Base-by-base conservation (phyloP, 2,797 vertebrate genomes). In the Xiphophorus birchmanni region DNA sequence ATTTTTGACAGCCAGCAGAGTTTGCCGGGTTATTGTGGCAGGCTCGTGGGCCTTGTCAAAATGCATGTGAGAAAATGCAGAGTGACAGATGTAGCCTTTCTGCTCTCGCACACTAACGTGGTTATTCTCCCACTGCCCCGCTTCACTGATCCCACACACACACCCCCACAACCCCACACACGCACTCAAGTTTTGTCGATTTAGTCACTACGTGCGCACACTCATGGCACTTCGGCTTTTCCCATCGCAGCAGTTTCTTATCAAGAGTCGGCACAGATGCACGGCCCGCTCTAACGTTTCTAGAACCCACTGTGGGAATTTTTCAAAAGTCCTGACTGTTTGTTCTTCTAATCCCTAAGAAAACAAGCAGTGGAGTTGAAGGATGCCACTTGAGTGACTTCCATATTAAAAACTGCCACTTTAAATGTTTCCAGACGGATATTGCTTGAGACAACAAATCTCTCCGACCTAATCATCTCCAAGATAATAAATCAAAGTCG, bases 81-180 rank as follows among this genome's bases (percentile, higher is more conserved):
- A 96, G 95, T 93, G 91, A 94, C 96, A 97, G 95, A 97, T 96
- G 96, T 93, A 94, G 94, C 89, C 95, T 93, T 95, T 97, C 95
- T 94, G 93, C 93, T 95, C 88, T 88, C 93, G 82, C 92, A 95
- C 93, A 92, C 94, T 96, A 93, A 96, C 95, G 94, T 95, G 94
- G 94, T 95, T 96, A 94, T 91, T 81, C 93, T 95, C 95, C 89
- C 86, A 90, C 94, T 91, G 93, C 93, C 88, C 26, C 40, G 90
- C 84, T 93, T 91, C 92, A 92, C 37, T 84, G 87, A 89, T 90
- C 92, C 37, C 47, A 60, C 65, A 54, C 50, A 54, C 48, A 37
- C 80, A 74, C 80, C 74, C 77, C 71, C 69, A 69, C 48, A 37
- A 78, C 73, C 80, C 74, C 77, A 65, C 65, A 69, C 63, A 73